These are phyloP conservation scores for Idaea straminata DNA, from an alignment of 2,888 invertebrate genomes.

Conservation along the genomic window DNA sequence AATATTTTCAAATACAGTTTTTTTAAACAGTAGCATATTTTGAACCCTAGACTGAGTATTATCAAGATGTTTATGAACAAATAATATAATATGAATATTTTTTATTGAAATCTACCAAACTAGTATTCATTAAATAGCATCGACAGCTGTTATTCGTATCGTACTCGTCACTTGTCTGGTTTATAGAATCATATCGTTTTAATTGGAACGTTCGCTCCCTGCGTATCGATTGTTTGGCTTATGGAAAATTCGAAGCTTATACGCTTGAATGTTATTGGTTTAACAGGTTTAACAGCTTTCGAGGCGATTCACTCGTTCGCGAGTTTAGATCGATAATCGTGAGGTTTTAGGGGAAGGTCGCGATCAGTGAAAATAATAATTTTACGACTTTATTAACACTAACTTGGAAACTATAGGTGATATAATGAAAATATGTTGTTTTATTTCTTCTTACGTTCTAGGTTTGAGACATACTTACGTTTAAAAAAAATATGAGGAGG, in stretches of 20 bases:
- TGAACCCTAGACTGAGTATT: no score
- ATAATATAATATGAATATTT: no score
- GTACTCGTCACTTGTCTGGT: not conserved
- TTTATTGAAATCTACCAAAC: no score
- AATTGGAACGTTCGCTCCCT: not conserved
- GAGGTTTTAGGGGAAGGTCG: not conserved
- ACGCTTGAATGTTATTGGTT: not conserved
- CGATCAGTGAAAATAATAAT: not conserved
- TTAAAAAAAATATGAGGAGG: no score
- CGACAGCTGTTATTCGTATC: not conserved
- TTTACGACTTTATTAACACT: not conserved
- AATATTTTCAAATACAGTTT: no score
- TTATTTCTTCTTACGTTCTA: no score
- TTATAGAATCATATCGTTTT: not conserved
- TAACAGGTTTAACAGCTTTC: not conserved
- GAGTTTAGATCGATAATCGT: not conserved
- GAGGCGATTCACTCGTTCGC: constrained; percentile 12
- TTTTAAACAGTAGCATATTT: no score
- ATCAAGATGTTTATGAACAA: no score
- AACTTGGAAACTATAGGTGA: not conserved
- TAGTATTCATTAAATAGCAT: no score
- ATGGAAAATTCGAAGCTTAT: not conserved
- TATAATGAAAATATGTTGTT: not conserved
- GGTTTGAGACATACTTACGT: no score
- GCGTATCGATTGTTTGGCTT: not conserved